These are phyloP conservation scores for Macrosteles quadrilineatus DNA, from an alignment of 1,140 invertebrate genomes.

Conservation along the genomic window DNA sequence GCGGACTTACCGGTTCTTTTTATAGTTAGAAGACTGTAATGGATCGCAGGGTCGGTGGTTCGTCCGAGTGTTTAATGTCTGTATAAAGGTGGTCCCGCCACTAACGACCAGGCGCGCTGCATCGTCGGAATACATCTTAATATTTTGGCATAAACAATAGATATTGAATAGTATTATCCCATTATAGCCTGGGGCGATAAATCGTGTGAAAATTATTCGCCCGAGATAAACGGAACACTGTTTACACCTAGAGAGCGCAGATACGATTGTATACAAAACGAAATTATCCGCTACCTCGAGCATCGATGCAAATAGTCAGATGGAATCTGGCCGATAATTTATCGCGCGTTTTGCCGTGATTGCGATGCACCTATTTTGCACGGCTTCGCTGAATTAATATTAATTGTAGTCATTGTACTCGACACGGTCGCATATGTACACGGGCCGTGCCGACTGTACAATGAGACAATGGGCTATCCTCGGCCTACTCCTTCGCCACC, in stretches of 20 bases:
- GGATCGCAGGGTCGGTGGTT: not conserved
- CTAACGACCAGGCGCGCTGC: not conserved
- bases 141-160: constrained; percentile 28
- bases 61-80: constrained; percentile 19
- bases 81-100: constrained; percentile 14
- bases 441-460: constrained; percentile 6
- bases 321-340: constrained; percentile 18
- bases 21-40: not conserved
- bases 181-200: not conserved
- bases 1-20: not conserved
- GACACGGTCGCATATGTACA: constrained; percentile 1
- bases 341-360: not conserved
- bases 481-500: not conserved
- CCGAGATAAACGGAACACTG: not conserved
- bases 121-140: constrained; percentile 27
- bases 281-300: constrained; percentile 4
- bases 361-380: constrained; percentile 20
- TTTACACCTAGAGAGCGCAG: constrained; percentile 2
- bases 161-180: not conserved
- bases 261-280: constrained; percentile 19
- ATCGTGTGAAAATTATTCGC: not conserved
- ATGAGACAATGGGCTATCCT: constrained; percentile 24
- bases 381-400: constrained; percentile 24
- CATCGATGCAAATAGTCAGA: constrained; percentile 19
- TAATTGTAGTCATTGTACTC: constrained; percentile 23